Evolutionary conservation across 2,797 vertebrate species (phyloP).

Genomic region (Capromys pilorides): DNA sequence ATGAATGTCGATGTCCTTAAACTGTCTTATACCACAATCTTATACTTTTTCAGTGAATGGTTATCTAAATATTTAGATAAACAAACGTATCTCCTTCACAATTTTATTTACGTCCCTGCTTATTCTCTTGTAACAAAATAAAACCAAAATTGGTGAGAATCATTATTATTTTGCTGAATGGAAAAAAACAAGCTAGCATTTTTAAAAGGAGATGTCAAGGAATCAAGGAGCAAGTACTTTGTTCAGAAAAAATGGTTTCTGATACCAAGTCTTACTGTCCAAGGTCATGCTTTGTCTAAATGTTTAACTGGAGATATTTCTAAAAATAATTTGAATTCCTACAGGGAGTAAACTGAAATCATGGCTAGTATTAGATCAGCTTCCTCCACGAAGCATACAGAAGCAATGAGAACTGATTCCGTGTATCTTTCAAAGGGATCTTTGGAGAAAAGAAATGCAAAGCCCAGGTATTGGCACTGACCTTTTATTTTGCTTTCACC

Average conservation of each 20-base stretch:
- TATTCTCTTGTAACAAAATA: slow-evolving; percentile 35
- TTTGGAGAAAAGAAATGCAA: slow-evolving; percentile 36
- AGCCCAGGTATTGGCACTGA: slow-evolving; percentile 70
- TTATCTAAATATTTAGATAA: slow-evolving; percentile 36
- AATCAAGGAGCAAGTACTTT: neutral
- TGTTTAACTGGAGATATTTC: neutral
- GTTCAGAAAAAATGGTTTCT: neutral
- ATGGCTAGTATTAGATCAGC: neutral
- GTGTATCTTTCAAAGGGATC: neutral
- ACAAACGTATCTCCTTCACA: slow-evolving; percentile 42
- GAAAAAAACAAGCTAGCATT: neutral
- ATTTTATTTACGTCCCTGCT: neutral
- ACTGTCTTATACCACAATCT: neutral
- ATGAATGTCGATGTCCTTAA: neutral
- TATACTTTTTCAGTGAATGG: neutral
- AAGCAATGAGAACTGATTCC: slow-evolving; percentile 32
- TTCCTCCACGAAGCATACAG: neutral
- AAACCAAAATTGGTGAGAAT: neutral
- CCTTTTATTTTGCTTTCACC: slow-evolving; percentile 82
- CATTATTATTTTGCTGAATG: neutral
- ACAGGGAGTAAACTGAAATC: slow-evolving; percentile 15
- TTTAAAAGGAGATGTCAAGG: neutral
- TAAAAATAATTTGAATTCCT: slow-evolving; percentile 43
- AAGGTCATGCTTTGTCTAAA: neutral
- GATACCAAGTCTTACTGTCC: neutral